These are phyloP conservation scores for Drosophila atripex DNA, from an alignment of 2,888 invertebrate genomes.

Conservation along the genomic window DNA sequence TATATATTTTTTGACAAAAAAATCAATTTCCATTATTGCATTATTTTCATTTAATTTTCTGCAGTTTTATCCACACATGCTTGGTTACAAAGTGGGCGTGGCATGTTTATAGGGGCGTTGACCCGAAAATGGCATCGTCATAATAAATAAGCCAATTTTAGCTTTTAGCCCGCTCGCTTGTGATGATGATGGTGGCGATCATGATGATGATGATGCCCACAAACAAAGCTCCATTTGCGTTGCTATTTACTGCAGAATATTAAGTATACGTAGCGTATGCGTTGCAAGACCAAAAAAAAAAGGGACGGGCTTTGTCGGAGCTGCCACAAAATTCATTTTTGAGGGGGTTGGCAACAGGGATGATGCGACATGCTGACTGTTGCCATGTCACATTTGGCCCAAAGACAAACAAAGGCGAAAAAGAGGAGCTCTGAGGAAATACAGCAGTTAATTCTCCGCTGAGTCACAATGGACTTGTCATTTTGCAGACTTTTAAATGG, in stretches of 20 bases:
- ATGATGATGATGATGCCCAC: conserved; percentile 36
- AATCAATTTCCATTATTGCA: neutral
- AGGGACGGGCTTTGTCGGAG: conserved; percentile 18
- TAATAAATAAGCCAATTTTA: conserved; percentile 66
- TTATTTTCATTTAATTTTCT: conserved; percentile 2
- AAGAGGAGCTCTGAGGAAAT: conserved; percentile 5
- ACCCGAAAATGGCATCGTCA: conserved; percentile 58
- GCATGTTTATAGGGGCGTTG: conserved; percentile 49
- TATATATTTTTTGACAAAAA: too few species aligned
- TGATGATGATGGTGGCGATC: conserved; percentile 3
- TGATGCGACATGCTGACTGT: conserved; percentile 36
- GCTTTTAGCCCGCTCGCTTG: conserved; percentile 7
- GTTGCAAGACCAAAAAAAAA: conserved; percentile 1
- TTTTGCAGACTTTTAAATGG: conserved; percentile 22
- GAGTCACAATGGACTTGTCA: conserved; percentile 40
- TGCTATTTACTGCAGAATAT: conserved; percentile 60
- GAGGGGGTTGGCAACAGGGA: conserved; percentile 9
- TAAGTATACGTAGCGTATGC: conserved; percentile 61
- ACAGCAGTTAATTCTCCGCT: conserved; percentile 60
- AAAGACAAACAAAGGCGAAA: conserved; percentile 24
- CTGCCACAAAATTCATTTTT: conserved; percentile 43
- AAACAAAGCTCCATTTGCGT: conserved; percentile 71
- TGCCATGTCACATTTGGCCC: conserved; percentile 37
- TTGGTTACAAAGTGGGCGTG: conserved; percentile 18
- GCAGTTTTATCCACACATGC: conserved; percentile 19